Base-by-base conservation (phyloP, 2,797 vertebrate genomes). In the Ctenochaetus hawaiiensis region DNA sequence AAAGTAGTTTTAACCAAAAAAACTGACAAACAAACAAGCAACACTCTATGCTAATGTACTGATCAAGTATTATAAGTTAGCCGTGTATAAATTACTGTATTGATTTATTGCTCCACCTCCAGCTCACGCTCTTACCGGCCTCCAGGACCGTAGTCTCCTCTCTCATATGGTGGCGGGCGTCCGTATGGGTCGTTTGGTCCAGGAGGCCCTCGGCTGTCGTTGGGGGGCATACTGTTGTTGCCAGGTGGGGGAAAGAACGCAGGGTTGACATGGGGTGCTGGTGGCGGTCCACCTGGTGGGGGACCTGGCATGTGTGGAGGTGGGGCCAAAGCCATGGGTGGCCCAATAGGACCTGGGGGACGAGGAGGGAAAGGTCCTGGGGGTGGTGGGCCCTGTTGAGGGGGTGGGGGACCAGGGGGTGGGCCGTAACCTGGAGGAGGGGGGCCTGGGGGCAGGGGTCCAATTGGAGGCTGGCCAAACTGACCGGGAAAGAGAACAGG, bases 191-290 rank as follows among this genome's bases (percentile, higher is more conserved):
- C 98, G 56, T 96, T 97, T 0, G 98, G 97, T 63, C 94, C 94
- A 0, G 95, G 94, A 72, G 97, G 98, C 8, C 98, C 98, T 79
- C 97, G 94, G 76, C 95, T 96, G 91, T 99, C 98, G 51, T 97
- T 97, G 66, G 97, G 96, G 78, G 97, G 97, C 96, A 99, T 97
- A 87, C 89, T 97, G 88, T 96, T 97, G 92, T 96, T 98, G 79
- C 97, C 97, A 68, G 98, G 98, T 47, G 98, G 98, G 75, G 98
- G 98, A 85, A 99, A 99, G 92, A 99, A 99, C 79, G 98, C 98
- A 9, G 98, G 98, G 93, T 99, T 99, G 90, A 99, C 98, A 67
- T 99, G 98, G 37, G 98, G 98, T 69, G 98, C 97, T 3, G 98
- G 98, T 48, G 98, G 98, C 5, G 98, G 98, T 66, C 97, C 98